These are phyloP conservation scores for Takifugu ocellatus DNA, from an alignment of 2,797 vertebrate species.

Conservation along the genomic window DNA sequence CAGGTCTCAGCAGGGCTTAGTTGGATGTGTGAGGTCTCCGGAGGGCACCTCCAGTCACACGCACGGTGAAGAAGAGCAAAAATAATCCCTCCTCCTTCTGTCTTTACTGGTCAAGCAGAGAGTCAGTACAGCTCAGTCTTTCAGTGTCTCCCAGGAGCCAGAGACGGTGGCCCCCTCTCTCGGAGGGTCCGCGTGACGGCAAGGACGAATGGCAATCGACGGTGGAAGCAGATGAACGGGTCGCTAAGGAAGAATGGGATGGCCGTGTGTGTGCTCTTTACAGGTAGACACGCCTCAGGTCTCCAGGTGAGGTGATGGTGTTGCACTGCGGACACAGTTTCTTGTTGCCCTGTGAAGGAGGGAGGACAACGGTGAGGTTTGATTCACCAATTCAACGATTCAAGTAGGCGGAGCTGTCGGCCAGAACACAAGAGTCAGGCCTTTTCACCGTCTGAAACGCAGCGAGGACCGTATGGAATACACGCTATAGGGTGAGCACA, in stretches of 20 bases:
- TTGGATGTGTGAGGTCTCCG: constrained; percentile 22
- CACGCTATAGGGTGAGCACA: constrained; percentile 2
- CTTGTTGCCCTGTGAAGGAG: constrained; percentile 89
- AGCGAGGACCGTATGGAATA: too few species aligned
- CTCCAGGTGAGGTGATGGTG: constrained; percentile 98
- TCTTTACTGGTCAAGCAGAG: constrained; percentile 9
- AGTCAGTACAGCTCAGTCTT: constrained; percentile 34
- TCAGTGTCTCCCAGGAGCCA: constrained; percentile 26
- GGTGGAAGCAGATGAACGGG: constrained; percentile 29
- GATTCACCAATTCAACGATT: neutral
- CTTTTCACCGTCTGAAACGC: too few species aligned
- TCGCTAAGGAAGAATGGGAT: constrained; percentile 18
- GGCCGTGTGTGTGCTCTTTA: constrained; percentile 70
- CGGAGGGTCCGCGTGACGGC: constrained; percentile 10
- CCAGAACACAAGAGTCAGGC: too few species aligned
- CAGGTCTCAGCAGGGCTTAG: constrained; percentile 29
- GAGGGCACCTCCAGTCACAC: constrained; percentile 16
- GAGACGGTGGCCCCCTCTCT: constrained; percentile 32
- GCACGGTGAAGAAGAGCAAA: constrained; percentile 10
- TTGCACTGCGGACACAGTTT: constrained; percentile 99
- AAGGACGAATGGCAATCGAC: constrained; percentile 15
- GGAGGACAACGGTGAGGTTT: constrained; percentile 6
- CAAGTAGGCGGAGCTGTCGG: too few species aligned
- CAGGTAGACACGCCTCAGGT: constrained; percentile 97
- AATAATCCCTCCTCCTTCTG: neutral